Evolutionary conservation across 2,797 vertebrate species (phyloP).

Genomic region (Potorous gilbertii): DNA sequence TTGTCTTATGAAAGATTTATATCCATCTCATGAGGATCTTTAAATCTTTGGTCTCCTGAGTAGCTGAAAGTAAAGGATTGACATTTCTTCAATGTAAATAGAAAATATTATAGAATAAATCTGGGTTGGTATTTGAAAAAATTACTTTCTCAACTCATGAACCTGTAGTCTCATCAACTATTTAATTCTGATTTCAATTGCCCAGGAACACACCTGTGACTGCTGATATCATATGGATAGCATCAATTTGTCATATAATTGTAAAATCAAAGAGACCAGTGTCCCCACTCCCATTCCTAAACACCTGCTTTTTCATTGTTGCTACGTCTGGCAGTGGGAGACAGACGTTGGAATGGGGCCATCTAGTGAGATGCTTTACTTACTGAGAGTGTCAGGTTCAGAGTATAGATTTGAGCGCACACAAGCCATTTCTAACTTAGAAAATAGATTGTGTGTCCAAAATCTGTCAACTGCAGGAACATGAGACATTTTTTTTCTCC

Average conservation of each 20-base stretch:
- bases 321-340: neutral
- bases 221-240: neutral
- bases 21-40: constrained; percentile 64
- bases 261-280: neutral
- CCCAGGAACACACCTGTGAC: neutral
- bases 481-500: neutral
- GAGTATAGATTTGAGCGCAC: neutral
- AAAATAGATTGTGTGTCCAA: neutral
- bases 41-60: constrained; percentile 70
- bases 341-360: neutral
- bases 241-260: neutral
- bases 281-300: neutral
- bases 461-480: neutral
- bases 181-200: constrained; percentile 20
- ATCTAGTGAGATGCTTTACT: neutral
- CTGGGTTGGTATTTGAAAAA: constrained; percentile 18
- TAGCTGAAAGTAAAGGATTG: constrained; percentile 62
- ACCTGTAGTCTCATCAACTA: constrained; percentile 43
- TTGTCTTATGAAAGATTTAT: constrained; percentile 72
- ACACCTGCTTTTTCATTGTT: neutral
- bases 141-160: constrained; percentile 73
- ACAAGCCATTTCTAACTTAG: neutral
- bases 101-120: constrained; percentile 69
- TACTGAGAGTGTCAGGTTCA: neutral
- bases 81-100: constrained; percentile 75